phyloP scores from a whole-genome alignment of 2,888 invertebrate genomes.

The Drosophila lutescens region DNA sequence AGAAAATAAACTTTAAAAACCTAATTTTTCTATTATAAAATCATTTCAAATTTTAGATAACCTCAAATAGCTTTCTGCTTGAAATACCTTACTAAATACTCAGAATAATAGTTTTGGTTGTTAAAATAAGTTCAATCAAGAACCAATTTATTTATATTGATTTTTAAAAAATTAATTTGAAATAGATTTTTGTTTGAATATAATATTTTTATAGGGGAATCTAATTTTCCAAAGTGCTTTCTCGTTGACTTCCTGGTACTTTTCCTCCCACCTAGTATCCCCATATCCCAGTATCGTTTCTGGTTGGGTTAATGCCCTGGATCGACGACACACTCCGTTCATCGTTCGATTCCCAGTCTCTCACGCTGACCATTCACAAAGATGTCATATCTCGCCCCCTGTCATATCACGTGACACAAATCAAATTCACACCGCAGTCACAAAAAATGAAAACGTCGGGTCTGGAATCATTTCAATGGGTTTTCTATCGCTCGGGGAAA shows the following conservation, averaged over 20 bases:
- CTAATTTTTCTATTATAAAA: no score
- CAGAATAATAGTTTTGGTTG: no score
- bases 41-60: background rate
- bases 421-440: slow-evolving; percentile 47
- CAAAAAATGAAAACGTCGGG: slow-evolving; percentile 6
- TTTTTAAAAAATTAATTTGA: background rate
- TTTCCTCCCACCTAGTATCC: background rate
- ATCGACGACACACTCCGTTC: slow-evolving; percentile 7
- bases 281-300: background rate
- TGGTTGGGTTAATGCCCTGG: slow-evolving; percentile 3
- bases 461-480: slow-evolving; percentile 28
- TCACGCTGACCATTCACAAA: slow-evolving; percentile 9
- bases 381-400: slow-evolving; percentile 13
- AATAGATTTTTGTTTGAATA: background rate
- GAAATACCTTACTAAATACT: no score
- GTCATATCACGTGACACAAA: slow-evolving; percentile 54
- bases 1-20: no score
- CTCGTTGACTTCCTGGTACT: background rate
- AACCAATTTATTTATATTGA: no score
- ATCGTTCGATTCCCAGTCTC: slow-evolving; percentile 5
- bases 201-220: background rate
- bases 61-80: no score
- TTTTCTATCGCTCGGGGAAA: slow-evolving; percentile 1
- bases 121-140: no score
- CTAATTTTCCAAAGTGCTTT: background rate